Percentiles rank a stretch among this genome's conserved stretches.
These are phyloP conservation scores for Anastatus disparis DNA, from an alignment of 1,140 invertebrate genomes.

Conservation along the genomic window DNA sequence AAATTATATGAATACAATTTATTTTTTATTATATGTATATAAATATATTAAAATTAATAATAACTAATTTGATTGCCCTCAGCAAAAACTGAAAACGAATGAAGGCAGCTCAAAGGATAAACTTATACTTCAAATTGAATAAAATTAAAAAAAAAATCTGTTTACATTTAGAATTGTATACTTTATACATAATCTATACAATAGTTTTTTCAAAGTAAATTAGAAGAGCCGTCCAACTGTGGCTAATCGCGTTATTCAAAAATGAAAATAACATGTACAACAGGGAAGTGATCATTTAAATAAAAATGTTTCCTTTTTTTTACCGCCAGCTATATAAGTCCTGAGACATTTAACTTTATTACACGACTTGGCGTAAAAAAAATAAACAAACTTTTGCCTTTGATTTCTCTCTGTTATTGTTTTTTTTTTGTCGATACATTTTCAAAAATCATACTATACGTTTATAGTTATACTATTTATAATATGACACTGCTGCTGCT, in stretches of 20 bases:
- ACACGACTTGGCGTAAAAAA: constrained; percentile 21
- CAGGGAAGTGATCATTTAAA: background rate
- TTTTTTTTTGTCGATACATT: constrained; percentile 32
- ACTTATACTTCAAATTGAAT: too few species aligned
- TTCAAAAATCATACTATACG: constrained; percentile 43
- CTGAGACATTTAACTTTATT: constrained; percentile 12
- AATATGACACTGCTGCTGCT: constrained; percentile 51
- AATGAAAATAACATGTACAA: constrained; percentile 29
- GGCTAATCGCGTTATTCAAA: constrained; percentile 1
- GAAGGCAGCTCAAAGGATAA: too few species aligned
- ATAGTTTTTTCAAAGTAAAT: background rate
- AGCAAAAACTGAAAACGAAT: too few species aligned
- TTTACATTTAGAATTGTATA: too few species aligned
- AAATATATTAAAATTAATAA: too few species aligned
- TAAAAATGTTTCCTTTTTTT: constrained; percentile 21
- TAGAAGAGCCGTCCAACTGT: constrained; percentile 27
- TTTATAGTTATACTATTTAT: constrained; percentile 48
- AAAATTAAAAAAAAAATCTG: too few species aligned
- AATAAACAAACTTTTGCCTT: constrained; percentile 40
- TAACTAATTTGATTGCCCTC: too few species aligned
- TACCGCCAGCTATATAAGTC: constrained; percentile 10
- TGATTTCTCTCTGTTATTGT: constrained; percentile 39
- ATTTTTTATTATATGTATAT: too few species aligned
- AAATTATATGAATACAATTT: too few species aligned
- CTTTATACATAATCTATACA: background rate